A percentile compares a stretch with the other conserved stretches of the same genome.
These are phyloP conservation scores for Xestia c-nigrum DNA, from an alignment of 2,888 invertebrate genomes.

Conservation along the genomic window DNA sequence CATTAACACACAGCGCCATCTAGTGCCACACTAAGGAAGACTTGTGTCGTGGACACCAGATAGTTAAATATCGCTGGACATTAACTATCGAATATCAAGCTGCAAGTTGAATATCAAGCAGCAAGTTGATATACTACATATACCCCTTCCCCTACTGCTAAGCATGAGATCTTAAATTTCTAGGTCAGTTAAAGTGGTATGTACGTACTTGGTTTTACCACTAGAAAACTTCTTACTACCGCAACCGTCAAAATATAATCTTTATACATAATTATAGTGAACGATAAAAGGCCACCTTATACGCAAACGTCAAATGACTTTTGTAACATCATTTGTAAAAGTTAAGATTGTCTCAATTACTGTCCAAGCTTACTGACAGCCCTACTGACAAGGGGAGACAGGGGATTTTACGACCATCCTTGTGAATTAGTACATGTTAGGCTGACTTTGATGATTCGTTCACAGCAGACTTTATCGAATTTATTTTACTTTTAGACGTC, in stretches of 20 bases:
- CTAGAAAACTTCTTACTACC: background rate
- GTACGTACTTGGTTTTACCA: background rate
- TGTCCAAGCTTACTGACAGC: constrained; percentile 22
- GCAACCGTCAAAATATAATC: background rate
- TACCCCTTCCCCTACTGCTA: background rate
- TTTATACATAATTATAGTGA: background rate
- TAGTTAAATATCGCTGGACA: no score
- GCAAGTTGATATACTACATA: no score
- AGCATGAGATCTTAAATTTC: background rate
- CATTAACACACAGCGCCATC: no score
- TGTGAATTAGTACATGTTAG: constrained; percentile 56
- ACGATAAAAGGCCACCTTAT: background rate
- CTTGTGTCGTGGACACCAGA: no score
- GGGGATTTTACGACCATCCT: constrained; percentile 50
- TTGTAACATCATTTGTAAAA: constrained; percentile 14
- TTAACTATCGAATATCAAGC: no score
- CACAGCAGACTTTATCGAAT: constrained; percentile 13
- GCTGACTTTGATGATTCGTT: constrained; percentile 47
- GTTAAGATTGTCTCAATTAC: constrained; percentile 24
- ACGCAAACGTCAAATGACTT: background rate
- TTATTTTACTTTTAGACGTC: constrained; percentile 22
- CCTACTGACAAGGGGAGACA: constrained; percentile 30
- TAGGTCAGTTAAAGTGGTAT: background rate
- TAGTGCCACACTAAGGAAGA: no score
- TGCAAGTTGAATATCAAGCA: no score